phyloP scores from a whole-genome alignment of 2,797 vertebrate genomes.

The Pipistrellus nathusii region DNA sequence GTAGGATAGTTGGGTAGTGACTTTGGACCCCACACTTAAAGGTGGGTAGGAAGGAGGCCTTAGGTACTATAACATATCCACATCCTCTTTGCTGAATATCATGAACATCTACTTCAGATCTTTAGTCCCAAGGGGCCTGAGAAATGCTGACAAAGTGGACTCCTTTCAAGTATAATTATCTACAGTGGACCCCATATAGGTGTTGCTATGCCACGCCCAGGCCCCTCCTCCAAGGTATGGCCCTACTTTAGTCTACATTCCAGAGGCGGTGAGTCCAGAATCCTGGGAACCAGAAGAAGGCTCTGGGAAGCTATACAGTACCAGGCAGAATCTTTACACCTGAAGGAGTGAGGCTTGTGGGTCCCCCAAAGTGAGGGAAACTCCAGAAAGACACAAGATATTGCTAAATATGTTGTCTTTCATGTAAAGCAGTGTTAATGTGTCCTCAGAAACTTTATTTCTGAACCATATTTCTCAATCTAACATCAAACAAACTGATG shows the following conservation, averaged over 20 bases:
- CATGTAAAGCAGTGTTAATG: background rate
- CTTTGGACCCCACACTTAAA: background rate
- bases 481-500: conserved; percentile 32
- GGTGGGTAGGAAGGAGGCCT: background rate
- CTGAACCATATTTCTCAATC: conserved; percentile 43
- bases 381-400: background rate
- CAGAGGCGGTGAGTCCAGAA: background rate
- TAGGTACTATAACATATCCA: background rate
- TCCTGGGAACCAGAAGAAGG: background rate
- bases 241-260: background rate
- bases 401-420: background rate
- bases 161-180: background rate
- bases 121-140: background rate
- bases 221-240: background rate
- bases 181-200: rapidly evolving
- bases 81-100: background rate
- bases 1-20: background rate
- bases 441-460: background rate
- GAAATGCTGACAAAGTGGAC: background rate
- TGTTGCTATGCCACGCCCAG: background rate
- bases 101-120: background rate
- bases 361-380: background rate
- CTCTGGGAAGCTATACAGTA: too few species aligned
- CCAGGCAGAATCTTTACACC: background rate
- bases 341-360: background rate